These are phyloP conservation scores for Corythornis cristatus DNA, from an alignment of 2,113 vertebrate species.

Conservation along the genomic window DNA sequence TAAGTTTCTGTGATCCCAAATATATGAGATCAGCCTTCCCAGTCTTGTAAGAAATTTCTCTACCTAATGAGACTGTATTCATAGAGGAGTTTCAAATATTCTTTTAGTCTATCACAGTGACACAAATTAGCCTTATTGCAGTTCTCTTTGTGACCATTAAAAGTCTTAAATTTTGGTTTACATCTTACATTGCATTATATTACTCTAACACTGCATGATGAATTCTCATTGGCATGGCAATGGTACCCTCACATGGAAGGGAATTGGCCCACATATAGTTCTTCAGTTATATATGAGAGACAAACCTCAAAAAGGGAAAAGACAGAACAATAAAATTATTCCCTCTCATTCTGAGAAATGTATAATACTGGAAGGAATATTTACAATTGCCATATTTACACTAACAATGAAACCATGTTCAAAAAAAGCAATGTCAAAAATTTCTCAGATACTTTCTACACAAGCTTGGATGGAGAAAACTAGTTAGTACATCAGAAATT, in stretches of 20 bases:
- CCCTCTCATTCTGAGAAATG: background rate
- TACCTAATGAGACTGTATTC: background rate
- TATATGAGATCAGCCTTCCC: background rate
- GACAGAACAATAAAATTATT: background rate
- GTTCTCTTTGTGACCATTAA: background rate
- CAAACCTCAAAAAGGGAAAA: background rate
- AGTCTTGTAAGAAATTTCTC: constrained; percentile 8
- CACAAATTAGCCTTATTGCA: background rate
- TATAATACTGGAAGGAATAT: background rate
- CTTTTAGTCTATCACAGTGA: background rate
- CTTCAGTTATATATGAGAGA: background rate
- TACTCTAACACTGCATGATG: background rate
- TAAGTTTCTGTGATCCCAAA: constrained; percentile 25
- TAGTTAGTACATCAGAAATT: background rate
- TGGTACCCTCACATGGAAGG: background rate
- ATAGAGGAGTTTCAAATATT: background rate
- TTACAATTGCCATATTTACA: background rate
- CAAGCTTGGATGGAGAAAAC: background rate
- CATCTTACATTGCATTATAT: background rate
- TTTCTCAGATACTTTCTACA: background rate
- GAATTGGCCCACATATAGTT: background rate
- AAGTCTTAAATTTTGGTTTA: background rate
- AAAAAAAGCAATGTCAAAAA: background rate
- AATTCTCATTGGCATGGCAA: background rate
- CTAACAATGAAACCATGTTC: background rate